Evolutionary conservation across 2,888 invertebrate genomes (phyloP).

Genomic region (Therioaphis trifolii): DNA sequence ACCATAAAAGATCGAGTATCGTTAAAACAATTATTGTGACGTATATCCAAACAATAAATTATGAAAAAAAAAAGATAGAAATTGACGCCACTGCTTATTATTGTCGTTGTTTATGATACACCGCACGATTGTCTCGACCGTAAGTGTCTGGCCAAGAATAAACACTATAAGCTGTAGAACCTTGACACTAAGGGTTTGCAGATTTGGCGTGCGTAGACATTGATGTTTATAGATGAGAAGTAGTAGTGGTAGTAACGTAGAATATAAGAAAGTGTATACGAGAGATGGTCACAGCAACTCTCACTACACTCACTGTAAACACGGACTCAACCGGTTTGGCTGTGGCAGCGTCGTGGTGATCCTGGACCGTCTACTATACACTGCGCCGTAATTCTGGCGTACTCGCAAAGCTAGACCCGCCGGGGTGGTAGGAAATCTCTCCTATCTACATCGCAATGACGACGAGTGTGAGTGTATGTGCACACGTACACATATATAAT

Average conservation of each 20-base stretch:
- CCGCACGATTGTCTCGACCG: slow-evolving; percentile 11
- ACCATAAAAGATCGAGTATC: too few species aligned
- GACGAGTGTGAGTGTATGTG: background rate
- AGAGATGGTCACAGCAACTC: slow-evolving; percentile 37
- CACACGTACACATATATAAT: background rate
- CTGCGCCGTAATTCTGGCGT: background rate
- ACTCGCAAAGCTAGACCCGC: slow-evolving; percentile 35
- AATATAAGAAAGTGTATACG: slow-evolving; percentile 40
- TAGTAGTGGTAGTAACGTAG: slow-evolving; percentile 2
- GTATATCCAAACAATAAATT: background rate
- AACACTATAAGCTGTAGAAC: background rate
- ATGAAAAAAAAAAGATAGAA: background rate
- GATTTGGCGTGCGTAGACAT: background rate
- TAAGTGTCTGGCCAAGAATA: slow-evolving; percentile 1
- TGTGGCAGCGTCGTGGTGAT: background rate
- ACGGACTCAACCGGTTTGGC: slow-evolving; percentile 51
- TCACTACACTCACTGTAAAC: slow-evolving; percentile 35
- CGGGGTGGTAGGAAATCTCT: slow-evolving; percentile 57
- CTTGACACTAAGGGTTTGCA: slow-evolving; percentile 23
- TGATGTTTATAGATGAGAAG: background rate
- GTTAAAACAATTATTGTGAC: too few species aligned
- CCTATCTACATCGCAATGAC: slow-evolving; percentile 7
- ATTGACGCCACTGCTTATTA: background rate
- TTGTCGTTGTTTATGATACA: background rate
- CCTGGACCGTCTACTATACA: background rate